phyloP scores from a whole-genome alignment of 2,797 vertebrate species.

The Melanogrammus aeglefinus region DNA sequence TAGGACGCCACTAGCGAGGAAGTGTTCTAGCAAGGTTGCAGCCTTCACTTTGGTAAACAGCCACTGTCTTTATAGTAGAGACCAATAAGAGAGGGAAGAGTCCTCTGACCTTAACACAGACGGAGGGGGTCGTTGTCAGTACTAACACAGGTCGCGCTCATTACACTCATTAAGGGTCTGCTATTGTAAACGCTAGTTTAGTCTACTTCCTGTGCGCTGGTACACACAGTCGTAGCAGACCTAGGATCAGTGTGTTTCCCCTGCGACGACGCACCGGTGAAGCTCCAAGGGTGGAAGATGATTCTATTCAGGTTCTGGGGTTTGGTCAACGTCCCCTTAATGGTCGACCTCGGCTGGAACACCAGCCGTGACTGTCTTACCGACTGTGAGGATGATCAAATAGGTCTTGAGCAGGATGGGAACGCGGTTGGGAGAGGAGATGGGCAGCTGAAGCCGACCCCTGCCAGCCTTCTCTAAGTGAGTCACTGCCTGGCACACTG shows the following conservation, averaged over 20 bases:
- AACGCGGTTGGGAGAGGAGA: conserved; percentile 62
- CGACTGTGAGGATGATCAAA: conserved; percentile 75
- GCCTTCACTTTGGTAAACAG: no score
- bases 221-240: background rate
- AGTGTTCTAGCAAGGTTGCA: no score
- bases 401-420: conserved; percentile 76
- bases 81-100: background rate
- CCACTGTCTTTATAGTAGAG: background rate
- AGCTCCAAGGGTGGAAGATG: background rate
- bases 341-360: no score
- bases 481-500: conserved; percentile 77
- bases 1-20: no score
- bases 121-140: no score
- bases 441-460: conserved; percentile 62
- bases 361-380: conserved; percentile 66
- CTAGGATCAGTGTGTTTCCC: background rate
- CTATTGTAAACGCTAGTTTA: background rate
- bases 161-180: no score
- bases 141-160: no score
- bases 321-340: background rate
- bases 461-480: conserved; percentile 73
- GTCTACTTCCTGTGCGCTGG: background rate
- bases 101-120: no score
- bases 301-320: background rate
- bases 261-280: background rate